A percentile compares a stretch with the other conserved stretches of the same genome.
phyloP scores from a whole-genome alignment of 2,797 vertebrate species.

The Enoplosus armatus region DNA sequence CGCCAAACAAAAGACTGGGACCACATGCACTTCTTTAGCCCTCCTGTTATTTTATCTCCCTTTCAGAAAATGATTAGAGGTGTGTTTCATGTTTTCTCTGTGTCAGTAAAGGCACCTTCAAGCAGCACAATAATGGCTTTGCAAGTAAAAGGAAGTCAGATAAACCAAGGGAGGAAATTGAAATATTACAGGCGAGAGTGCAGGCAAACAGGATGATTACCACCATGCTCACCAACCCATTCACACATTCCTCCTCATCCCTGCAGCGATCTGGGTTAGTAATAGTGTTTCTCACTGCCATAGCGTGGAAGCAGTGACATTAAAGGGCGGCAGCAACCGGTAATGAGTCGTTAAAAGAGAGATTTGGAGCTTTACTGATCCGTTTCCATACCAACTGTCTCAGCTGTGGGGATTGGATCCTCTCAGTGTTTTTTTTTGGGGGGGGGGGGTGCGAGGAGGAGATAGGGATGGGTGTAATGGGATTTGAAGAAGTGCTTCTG shows the following conservation, averaged over 20 bases:
- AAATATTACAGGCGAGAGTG: constrained; percentile 62
- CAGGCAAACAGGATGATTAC: constrained; percentile 58
- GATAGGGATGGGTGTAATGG: constrained; percentile 53
- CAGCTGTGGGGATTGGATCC: constrained; percentile 65
- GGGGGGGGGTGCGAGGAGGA: background rate
- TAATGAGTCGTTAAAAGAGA: constrained; percentile 77
- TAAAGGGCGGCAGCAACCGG: constrained; percentile 60
- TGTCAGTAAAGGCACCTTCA: constrained; percentile 20
- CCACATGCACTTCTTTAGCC: constrained; percentile 16
- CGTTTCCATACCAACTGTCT: constrained; percentile 83
- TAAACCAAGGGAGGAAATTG: constrained; percentile 54
- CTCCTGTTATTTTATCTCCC: constrained; percentile 26
- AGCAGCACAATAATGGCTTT: constrained; percentile 39
- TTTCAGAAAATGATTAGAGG: constrained; percentile 34
- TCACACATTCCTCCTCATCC: constrained; percentile 49
- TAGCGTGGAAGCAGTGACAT: constrained; percentile 56
- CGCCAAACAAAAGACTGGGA: constrained; percentile 40
- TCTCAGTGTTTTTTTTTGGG: constrained; percentile 40
- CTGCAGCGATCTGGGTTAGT: constrained; percentile 55
- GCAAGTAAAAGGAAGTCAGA: constrained; percentile 48
- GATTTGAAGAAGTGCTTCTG: constrained; percentile 68
- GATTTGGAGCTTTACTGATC: constrained; percentile 76
- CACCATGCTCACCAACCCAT: constrained; percentile 44
- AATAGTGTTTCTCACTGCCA: constrained; percentile 46
- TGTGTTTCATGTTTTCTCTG: constrained; percentile 34